These are phyloP conservation scores for Dermatophagoides farinae DNA, from an alignment of 1,140 invertebrate species.

Conservation along the genomic window DNA sequence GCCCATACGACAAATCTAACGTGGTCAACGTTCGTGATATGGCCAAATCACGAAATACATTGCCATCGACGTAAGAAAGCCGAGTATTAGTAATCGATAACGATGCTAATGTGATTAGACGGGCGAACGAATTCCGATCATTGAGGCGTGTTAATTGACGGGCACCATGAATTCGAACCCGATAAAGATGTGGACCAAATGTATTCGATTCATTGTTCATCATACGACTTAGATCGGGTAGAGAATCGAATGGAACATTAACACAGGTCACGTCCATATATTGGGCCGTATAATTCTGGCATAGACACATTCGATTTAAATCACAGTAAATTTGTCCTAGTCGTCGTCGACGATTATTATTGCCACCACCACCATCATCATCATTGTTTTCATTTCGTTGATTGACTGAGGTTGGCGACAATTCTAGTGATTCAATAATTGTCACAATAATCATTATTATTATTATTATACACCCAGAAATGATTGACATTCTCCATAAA, in stretches of 20 bases:
- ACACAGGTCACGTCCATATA: conserved; percentile 36
- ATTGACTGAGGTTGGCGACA: no score
- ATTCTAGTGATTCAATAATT: neutral
- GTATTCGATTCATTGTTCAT: conserved; percentile 25
- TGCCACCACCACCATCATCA: no score
- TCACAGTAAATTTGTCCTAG: conserved; percentile 6
- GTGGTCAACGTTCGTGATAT: conserved; percentile 44
- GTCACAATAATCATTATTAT: neutral
- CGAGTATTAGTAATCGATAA: conserved; percentile 33
- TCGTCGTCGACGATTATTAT: neutral
- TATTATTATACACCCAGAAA: neutral
- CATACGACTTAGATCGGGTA: conserved; percentile 4
- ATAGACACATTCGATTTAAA: conserved; percentile 6
- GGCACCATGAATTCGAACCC: conserved; percentile 24
- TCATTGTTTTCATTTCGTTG: no score
- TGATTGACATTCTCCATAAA: no score
- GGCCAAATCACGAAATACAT: conserved; percentile 36
- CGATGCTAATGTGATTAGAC: conserved; percentile 27
- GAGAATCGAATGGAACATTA: conserved; percentile 37
- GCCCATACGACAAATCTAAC: conserved; percentile 58
- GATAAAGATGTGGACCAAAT: conserved; percentile 29
- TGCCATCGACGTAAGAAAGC: conserved; percentile 29
- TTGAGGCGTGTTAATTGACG: conserved; percentile 33
- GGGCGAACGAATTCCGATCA: conserved; percentile 28
- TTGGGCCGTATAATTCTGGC: conserved; percentile 1